Evolutionary conservation across 2,113 vertebrate genomes (phyloP), one percentile per base, ranked within the genome.

Genomic region (Tragelaphus imberbis): DNA sequence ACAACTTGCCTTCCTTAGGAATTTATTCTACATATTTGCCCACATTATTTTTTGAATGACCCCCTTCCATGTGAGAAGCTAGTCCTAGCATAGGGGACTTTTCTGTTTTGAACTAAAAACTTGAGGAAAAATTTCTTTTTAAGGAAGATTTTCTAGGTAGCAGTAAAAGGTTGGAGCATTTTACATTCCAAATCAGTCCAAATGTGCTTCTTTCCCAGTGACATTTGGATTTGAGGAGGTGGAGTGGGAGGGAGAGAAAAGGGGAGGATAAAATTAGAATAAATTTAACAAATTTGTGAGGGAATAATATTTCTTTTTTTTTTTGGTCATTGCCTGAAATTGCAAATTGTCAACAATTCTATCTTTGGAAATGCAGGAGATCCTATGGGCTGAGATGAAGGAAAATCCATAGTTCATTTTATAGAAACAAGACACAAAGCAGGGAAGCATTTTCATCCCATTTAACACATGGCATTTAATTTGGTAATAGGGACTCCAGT

Each of bases 141-240:
- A 71, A 92, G 81, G 81, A 77, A 65, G 65, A 71, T 97, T 94
- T 95, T 91, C 91, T 89, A 65, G 93, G 53, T 59, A 91, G 86
- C 59, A 47, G 23, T 36, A n/a, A 85, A 95, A 94, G 71, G 27
- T 65, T 51, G 47, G 58, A 71, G 36, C n/a, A 13, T 89, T 82
- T 92, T 90, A 44, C 53, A 56, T 93, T 65, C 49, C 85, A 71
- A 84, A 65, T 93, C 85, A 49, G 56, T 84, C 63, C 89, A 77
- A 88, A 93, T 59, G 85, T 0, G 0, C 28, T 88, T 80, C 56
- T 59, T 95, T 82, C 17, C 77, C 75, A 28, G 85, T 63, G 61
- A 44, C 94, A 93, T 97, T 97, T 98, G 97, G 95, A 25, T 97
- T 96, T 0, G 11, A 97, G 84, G 95, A 84, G 95, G 93, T 93